Evolutionary conservation across 2,797 vertebrate genomes (phyloP), one percentile per base, ranked within the genome.

Genomic region (Parotocinclus haroldoi): DNA sequence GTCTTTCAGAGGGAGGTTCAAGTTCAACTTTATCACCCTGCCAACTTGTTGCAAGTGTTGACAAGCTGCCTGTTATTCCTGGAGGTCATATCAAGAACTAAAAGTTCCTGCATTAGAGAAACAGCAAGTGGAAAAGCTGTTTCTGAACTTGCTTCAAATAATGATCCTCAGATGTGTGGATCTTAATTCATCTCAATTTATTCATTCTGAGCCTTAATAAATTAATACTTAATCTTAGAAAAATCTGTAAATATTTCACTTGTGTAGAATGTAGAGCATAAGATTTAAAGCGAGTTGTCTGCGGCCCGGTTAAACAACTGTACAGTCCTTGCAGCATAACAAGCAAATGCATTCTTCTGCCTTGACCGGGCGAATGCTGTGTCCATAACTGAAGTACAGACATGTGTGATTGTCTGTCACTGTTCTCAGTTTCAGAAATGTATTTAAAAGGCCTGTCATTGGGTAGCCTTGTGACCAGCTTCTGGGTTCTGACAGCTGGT

Each of bases 391-490:
- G 81, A 81, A 88, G 86, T 87, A 87, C 80, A 85, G 79, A 42
- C 67, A 68, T 73, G 68, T 63, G 78, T 71, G 74, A 82, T 67
- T 85, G 89, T 87, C 85, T 82, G 85, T 84, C 76, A 74, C 76
- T 77, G 81, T 78, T 86, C 85, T 91, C 88, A 83, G 87, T 89
- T 89, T 88, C 89, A 89, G 84, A 85, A 84, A 85, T 69, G 74
- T 75, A 83, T 91, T 88, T 89, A 87, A 90, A 90, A 81, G 75
- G 72, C 65, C 81, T 75, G 80, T 85, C 79, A 81, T 80, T 81
- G 79, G 68, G n/a, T 49, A 69, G 69, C 70, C 78, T 73, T 76
- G 77, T 77, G 75, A 80, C 75, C 71, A 58, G 66, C 44, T 48
- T 5, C 65, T 11, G 55, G 52, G 12, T 64, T 71, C 63, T 59